These are phyloP conservation scores for Drosophila pallidifrons DNA, from an alignment of 1,140 invertebrate species.

Conservation along the genomic window DNA sequence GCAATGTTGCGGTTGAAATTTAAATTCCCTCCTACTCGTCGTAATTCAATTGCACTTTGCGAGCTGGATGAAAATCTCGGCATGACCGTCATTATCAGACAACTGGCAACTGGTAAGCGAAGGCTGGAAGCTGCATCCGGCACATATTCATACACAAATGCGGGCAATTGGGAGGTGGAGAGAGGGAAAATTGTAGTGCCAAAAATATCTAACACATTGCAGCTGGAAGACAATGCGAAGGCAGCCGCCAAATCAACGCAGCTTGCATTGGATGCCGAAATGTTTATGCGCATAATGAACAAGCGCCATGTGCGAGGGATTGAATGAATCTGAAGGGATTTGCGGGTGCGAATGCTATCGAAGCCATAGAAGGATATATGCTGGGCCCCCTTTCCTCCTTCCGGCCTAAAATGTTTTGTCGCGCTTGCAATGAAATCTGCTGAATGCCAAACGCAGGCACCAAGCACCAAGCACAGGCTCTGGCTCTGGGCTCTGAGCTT, in stretches of 20 bases:
- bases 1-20: constrained; percentile 2
- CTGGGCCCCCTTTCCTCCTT: constrained; percentile 21
- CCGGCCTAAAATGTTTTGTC: constrained; percentile 61
- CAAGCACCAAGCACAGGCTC: constrained; percentile 4
- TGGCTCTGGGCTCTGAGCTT: neutral
- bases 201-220: constrained; percentile 76
- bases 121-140: constrained; percentile 61
- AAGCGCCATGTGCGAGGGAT: constrained; percentile 54
- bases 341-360: constrained; percentile 21
- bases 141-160: constrained; percentile 54
- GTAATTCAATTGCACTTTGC: constrained; percentile 50
- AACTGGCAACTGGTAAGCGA: constrained; percentile 49
- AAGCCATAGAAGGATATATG: constrained; percentile 22
- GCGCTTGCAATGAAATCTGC: constrained; percentile 66
- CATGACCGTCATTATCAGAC: constrained; percentile 63
- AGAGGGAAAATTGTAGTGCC: neutral
- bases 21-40: neutral
- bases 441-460: constrained; percentile 56
- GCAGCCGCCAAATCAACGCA: constrained; percentile 63
- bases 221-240: constrained; percentile 76
- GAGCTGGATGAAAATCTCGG: constrained; percentile 57
- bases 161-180: constrained; percentile 35
- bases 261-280: constrained; percentile 68
- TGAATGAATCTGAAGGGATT: constrained; percentile 2
- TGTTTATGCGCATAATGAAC: constrained; percentile 82